A percentile compares a stretch with the other conserved stretches of the same genome.
Evolutionary conservation across 1,140 invertebrate genomes (phyloP).

Genomic region (Vollenhovia emeryi): DNA sequence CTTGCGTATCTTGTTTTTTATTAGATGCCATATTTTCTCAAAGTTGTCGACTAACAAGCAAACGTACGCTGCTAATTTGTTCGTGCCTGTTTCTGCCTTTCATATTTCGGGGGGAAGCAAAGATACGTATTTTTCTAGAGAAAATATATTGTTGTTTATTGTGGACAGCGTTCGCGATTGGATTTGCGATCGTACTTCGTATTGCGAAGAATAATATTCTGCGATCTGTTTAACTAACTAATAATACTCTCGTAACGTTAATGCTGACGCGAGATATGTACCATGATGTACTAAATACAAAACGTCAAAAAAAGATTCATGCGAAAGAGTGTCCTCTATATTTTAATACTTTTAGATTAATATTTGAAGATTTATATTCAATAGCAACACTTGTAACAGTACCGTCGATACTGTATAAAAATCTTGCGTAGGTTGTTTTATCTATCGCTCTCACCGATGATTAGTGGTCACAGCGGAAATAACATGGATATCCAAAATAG

Average conservation of each 20-base stretch:
- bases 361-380: neutral
- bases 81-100: no score
- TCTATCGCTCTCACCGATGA: neutral
- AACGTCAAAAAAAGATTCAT: slow-evolving; percentile 10
- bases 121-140: no score
- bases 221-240: neutral
- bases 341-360: slow-evolving; percentile 8
- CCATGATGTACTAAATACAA: neutral
- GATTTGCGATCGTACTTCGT: neutral
- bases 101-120: no score
- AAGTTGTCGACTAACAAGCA: no score
- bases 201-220: neutral
- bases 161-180: neutral
- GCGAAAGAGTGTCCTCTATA: neutral
- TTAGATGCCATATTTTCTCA: no score
- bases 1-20: no score
- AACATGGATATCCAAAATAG: neutral
- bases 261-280: neutral
- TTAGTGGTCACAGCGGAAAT: neutral
- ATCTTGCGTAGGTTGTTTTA: neutral
- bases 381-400: neutral
- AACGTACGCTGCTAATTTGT: no score
- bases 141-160: neutral
- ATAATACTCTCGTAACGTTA: neutral
- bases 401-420: neutral